Evolutionary conservation across 2,113 vertebrate genomes (phyloP).

Genomic region (Aramus guarauna): DNA sequence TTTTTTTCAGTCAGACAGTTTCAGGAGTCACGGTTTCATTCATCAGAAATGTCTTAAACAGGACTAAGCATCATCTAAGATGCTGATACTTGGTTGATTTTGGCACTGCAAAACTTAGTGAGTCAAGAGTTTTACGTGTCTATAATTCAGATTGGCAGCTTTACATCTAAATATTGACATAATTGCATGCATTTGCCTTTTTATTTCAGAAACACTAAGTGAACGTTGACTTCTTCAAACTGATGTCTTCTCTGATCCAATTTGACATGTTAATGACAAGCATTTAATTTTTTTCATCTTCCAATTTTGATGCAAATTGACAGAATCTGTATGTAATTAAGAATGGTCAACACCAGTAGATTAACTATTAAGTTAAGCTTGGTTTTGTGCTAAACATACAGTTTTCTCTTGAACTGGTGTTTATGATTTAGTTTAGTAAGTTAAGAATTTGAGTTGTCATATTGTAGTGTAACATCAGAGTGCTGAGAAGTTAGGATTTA

Average conservation of each 20-base stretch:
- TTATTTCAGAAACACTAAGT: neutral
- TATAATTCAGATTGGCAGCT: constrained; percentile 35
- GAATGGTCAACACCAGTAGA: neutral
- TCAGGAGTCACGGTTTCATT: neutral
- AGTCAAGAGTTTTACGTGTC: neutral
- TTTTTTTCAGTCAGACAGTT: neutral
- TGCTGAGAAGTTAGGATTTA: neutral
- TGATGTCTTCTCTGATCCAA: constrained; percentile 19
- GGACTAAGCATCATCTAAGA: neutral
- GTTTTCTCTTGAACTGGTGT: neutral
- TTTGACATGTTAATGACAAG: constrained; percentile 43
- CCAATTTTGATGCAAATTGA: neutral
- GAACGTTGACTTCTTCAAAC: constrained; percentile 22
- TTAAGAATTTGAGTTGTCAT: neutral
- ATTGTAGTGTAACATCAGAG: neutral
- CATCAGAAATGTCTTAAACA: neutral
- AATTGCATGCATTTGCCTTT: neutral
- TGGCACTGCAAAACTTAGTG: neutral
- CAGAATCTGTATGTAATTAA: constrained; percentile 9
- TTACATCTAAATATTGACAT: constrained; percentile 47
- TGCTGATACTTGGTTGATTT: neutral
- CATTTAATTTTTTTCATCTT: constrained; percentile 20
- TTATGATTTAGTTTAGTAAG: neutral
- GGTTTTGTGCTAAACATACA: neutral
- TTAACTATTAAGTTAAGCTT: neutral